Base-by-base conservation (phyloP, 2,113 vertebrate species). In the Prolemur simus region DNA sequence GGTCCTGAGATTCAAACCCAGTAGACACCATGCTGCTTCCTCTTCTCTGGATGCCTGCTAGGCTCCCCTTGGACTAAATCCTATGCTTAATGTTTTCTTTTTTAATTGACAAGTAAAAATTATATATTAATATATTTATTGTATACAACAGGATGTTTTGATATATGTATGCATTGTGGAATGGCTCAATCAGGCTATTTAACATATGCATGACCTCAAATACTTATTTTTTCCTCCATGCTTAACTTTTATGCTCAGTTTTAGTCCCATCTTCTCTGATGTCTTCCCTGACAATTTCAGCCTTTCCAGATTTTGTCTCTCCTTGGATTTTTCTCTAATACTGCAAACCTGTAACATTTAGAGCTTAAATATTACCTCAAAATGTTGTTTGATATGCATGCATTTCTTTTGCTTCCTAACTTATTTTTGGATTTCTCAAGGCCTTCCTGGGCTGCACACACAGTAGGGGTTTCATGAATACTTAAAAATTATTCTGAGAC, bases 401-500 rank as follows among this genome's bases (percentile, higher is more conserved):
- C 29, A 83, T n/a, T 54, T 60, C 39, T 52, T 89, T 78, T 54
- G 68, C 34, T 87, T 94, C 60, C 69, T 37, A 84, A 37, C 8
- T 74, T 74, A 60, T 42, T 54, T 87, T 95, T 58, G 82, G 58
- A 81, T 32, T 92, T 88, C 56, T 93, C 60, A 58, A 71, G 80
- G 49, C 60, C 12, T 82, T 84, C 34, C 32, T 34, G 37, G 42
- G 63, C 85, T 92, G 11, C 15, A n/a, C 0, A 49, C 45, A 87
- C 52, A 68, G 81, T 27, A 29, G 15, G 7, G 13, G 2, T n/a
- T 54, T 92, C 76, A 87, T 23, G 32, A 81, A 81, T 58, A 80
- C 34, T 90, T 52, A 32, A 37, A 34, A 85, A 81, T 83, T 80
- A 49, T 74, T 27, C n/a, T 83, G 76, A 80, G 39, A 77, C 60